phyloP scores from a whole-genome alignment of 2,797 vertebrate genomes.

The Sebastes iracundus region DNA sequence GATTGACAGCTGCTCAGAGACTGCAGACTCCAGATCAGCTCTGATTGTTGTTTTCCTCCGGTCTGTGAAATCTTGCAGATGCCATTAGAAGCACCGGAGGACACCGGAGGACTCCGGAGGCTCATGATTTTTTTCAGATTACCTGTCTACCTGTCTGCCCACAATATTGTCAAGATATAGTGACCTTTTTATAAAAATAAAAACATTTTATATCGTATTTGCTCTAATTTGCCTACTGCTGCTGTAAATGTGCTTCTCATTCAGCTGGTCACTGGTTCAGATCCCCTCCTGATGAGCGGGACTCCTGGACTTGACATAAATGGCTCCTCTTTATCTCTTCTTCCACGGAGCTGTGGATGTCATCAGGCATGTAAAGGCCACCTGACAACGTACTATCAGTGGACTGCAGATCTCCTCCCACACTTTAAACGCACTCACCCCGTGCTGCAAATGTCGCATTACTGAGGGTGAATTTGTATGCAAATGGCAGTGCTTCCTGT shows the following conservation, averaged over 20 bases:
- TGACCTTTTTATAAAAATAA: no score
- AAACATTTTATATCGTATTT: no score
- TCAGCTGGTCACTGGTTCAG: neutral
- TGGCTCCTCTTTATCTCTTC: constrained; percentile 19
- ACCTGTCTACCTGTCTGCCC: no score
- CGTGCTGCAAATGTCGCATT: constrained; percentile 34
- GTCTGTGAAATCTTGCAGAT: no score
- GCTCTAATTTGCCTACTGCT: no score
- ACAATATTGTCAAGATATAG: no score
- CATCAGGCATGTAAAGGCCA: constrained; percentile 58
- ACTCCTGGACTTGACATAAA: constrained; percentile 6
- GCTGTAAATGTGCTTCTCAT: neutral
- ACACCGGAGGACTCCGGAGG: no score
- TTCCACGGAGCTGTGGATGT: constrained; percentile 54
- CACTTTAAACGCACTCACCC: constrained; percentile 30
- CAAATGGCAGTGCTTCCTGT: constrained; percentile 71
- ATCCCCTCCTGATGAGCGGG: neutral
- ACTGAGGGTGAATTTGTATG: constrained; percentile 62
- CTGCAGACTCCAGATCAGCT: no score
- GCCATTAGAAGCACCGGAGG: no score
- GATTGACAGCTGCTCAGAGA: no score
- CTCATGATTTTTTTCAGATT: no score
- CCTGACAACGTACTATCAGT: constrained; percentile 67
- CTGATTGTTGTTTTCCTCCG: no score
- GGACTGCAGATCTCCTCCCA: constrained; percentile 58